phyloP scores from a whole-genome alignment of 2,113 vertebrate genomes.

The Colaptes auratus region DNA sequence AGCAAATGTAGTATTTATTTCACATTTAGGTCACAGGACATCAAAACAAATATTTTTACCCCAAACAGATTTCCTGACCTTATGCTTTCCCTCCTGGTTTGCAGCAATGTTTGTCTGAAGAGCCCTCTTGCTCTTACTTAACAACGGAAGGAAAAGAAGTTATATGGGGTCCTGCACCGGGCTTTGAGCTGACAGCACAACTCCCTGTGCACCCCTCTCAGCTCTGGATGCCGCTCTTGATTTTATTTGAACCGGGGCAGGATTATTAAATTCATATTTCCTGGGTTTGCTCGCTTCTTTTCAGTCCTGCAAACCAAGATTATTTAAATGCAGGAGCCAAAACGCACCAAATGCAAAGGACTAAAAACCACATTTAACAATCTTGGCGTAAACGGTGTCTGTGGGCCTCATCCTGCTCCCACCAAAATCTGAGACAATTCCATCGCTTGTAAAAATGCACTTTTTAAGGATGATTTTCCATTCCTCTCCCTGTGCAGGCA shows the following conservation, averaged over 20 bases:
- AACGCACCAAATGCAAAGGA: background rate
- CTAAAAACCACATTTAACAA: background rate
- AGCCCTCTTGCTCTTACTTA: background rate
- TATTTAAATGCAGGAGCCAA: background rate
- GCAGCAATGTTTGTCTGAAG: background rate
- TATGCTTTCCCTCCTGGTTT: background rate
- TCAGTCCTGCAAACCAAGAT: background rate
- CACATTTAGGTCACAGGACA: slow-evolving; percentile 49
- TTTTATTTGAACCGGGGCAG: background rate
- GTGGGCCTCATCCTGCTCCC: background rate
- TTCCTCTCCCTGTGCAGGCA: fast-evolving
- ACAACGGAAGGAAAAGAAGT: background rate
- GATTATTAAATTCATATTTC: background rate
- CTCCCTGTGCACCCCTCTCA: background rate
- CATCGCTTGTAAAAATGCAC: background rate
- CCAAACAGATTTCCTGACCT: background rate
- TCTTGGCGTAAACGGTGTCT: background rate
- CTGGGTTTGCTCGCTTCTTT: background rate
- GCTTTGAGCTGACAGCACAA: background rate
- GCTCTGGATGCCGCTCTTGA: background rate
- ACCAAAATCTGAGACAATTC: background rate
- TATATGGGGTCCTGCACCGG: background rate
- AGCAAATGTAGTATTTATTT: slow-evolving; percentile 51
- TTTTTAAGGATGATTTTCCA: background rate
- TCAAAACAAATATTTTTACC: slow-evolving; percentile 33